Evolutionary conservation across 2,797 vertebrate genomes (phyloP).

Genomic region (Lutjanus argentimaculatus): DNA sequence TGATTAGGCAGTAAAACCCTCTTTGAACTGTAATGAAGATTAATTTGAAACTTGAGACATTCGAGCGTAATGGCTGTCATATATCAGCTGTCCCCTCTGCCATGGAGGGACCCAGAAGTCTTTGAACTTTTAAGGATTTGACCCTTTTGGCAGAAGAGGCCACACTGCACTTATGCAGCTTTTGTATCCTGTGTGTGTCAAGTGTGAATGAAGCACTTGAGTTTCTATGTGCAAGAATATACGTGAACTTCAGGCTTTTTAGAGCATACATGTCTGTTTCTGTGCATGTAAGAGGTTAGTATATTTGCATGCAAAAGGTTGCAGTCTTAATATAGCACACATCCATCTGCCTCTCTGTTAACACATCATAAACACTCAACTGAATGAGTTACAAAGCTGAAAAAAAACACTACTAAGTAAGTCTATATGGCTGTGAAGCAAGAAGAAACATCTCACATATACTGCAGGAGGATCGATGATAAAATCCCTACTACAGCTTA

Average conservation of each 20-base stretch:
- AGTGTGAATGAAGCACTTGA: background rate
- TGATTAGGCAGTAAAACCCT: conserved; percentile 27
- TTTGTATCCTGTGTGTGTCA: conserved; percentile 3
- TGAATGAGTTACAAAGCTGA: too few species aligned
- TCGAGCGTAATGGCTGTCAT: conserved; percentile 27
- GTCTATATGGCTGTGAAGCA: conserved; percentile 18
- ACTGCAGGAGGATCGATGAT: conserved; percentile 29
- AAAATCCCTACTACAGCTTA: conserved; percentile 33
- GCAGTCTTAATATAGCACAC: conserved; percentile 53
- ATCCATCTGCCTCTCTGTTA: conserved; percentile 53
- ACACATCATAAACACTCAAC: conserved; percentile 55
- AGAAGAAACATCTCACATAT: conserved; percentile 17
- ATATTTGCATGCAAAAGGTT: conserved; percentile 36
- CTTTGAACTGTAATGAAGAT: conserved; percentile 47
- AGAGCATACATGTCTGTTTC: background rate
- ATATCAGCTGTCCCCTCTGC: conserved; percentile 39
- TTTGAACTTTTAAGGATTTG: conserved; percentile 65
- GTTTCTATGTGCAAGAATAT: background rate
- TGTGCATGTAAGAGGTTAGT: background rate
- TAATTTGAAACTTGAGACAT: conserved; percentile 60
- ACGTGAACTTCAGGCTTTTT: conserved; percentile 5
- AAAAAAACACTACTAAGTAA: background rate
- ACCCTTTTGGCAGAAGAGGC: conserved; percentile 34
- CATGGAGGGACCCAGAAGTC: background rate
- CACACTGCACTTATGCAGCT: background rate